A percentile compares a stretch with the other conserved stretches of the same genome.
Evolutionary conservation across 1,140 invertebrate species (phyloP).

Genomic region (Dendrolimus punctatus): DNA sequence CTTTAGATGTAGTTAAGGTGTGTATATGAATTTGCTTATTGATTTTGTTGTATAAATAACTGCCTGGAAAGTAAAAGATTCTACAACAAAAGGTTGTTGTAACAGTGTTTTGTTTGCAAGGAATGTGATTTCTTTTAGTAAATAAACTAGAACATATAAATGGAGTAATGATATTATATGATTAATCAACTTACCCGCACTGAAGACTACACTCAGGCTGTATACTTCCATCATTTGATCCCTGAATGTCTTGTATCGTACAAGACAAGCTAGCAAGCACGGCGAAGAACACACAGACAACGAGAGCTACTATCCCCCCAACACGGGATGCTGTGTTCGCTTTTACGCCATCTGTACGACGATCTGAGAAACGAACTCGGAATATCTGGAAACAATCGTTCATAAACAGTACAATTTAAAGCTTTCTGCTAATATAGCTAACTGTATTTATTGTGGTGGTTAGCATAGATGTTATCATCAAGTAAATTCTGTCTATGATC

Average conservation of each 20-base stretch:
- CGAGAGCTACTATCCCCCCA: constrained; percentile 28
- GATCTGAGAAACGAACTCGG: constrained; percentile 48
- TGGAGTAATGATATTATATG: not conserved
- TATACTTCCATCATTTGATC: constrained; percentile 18
- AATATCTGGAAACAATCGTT: constrained; percentile 36
- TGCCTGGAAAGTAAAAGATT: too few relatives aligned
- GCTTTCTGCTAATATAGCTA: too few relatives aligned
- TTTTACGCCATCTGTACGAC: constrained; percentile 48
- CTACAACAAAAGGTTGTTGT: too few relatives aligned
- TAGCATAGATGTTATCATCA: too few relatives aligned
- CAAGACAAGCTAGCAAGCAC: constrained; percentile 32
- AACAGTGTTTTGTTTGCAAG: too few relatives aligned
- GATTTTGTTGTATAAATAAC: too few relatives aligned
- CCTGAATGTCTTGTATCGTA: constrained; percentile 19
- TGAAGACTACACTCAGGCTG: constrained; percentile 31
- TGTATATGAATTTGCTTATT: too few relatives aligned
- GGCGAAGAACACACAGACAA: constrained; percentile 32
- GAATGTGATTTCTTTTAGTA: too few relatives aligned
- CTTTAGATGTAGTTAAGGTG: too few relatives aligned
- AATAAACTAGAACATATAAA: not conserved
- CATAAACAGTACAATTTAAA: not conserved
- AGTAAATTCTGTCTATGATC: too few relatives aligned
- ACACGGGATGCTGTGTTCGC: constrained; percentile 43
- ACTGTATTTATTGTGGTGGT: too few relatives aligned
- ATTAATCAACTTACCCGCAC: constrained; percentile 26